Evolutionary conservation across 2,113 vertebrate genomes (phyloP).

Genomic region (Pao palembangensis): DNA sequence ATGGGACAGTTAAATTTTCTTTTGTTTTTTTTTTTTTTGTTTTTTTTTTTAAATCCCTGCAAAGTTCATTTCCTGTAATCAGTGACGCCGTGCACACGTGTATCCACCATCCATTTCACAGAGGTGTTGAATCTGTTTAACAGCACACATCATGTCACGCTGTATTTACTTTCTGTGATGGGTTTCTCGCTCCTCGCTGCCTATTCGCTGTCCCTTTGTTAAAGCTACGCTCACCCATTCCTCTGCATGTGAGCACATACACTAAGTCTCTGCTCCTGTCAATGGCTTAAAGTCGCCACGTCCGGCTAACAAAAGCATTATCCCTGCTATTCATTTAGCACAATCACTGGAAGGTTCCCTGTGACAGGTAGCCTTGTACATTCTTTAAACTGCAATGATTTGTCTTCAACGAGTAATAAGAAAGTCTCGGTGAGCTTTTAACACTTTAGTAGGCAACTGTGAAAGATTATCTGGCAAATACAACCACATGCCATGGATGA

Average conservation of each 20-base stretch:
- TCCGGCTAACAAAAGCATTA: constrained; percentile 33
- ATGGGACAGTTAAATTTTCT: constrained; percentile 39
- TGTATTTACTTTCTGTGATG: constrained; percentile 14
- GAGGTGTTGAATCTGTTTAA: constrained; percentile 32
- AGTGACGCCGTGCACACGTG: constrained; percentile 50
- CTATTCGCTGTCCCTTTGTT: constrained; percentile 19
- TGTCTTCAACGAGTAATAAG: constrained; percentile 57
- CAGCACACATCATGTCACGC: constrained; percentile 53
- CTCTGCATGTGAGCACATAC: constrained; percentile 30
- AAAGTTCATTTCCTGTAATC: constrained; percentile 30
- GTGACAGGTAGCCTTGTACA: constrained; percentile 57
- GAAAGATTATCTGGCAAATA: constrained; percentile 68
- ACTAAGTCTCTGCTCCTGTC: constrained; percentile 28
- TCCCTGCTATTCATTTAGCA: constrained; percentile 46
- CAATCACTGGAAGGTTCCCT: constrained; percentile 57
- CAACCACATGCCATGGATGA: constrained; percentile 59
- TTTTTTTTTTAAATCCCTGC: constrained; percentile 44
- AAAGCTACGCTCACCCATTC: constrained; percentile 20
- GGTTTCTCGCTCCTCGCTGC: constrained; percentile 15
- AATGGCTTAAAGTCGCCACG: constrained; percentile 25
- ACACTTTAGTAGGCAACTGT: constrained; percentile 74
- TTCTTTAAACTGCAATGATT: constrained; percentile 66
- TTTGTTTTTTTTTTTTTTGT: constrained; percentile 26
- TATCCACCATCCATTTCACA: constrained; percentile 63
- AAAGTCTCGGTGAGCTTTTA: constrained; percentile 64